Evolutionary conservation across 2,113 vertebrate species (phyloP).

Genomic region (Silurus meridionalis): DNA sequence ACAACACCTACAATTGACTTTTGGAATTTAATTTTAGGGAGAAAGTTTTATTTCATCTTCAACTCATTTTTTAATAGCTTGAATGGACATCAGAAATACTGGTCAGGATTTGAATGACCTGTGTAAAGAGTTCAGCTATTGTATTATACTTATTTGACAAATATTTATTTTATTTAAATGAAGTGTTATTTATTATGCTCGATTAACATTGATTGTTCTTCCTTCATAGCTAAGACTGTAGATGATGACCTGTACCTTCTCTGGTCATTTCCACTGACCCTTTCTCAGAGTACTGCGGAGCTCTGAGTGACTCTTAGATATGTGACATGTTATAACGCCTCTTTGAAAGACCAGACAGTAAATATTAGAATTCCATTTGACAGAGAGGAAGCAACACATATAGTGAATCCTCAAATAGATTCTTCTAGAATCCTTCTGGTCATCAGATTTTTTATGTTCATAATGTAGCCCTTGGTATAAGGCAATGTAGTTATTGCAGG

Average conservation of each 20-base stretch:
- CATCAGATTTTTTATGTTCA: neutral
- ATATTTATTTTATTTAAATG: neutral
- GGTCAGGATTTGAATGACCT: conserved; percentile 53
- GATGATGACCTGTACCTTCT: conserved; percentile 52
- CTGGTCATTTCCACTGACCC: conserved; percentile 49
- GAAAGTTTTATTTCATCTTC: too few relatives aligned
- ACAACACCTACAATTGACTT: neutral
- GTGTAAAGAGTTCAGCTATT: conserved; percentile 42
- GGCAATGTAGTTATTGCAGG: neutral
- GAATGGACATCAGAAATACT: conserved; percentile 43
- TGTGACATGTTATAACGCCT: conserved; percentile 42
- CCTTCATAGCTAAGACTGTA: conserved; percentile 46
- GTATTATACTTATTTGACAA: neutral
- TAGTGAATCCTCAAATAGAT: neutral
- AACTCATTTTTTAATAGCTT: conserved; percentile 37
- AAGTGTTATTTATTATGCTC: too few relatives aligned
- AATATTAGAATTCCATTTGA: conserved; percentile 56
- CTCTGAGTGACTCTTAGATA: conserved; percentile 43
- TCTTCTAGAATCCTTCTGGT: too few relatives aligned
- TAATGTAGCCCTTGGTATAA: neutral
- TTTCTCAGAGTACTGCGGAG: conserved; percentile 38
- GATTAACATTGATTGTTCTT: too few relatives aligned
- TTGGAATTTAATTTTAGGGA: neutral
- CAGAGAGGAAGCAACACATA: conserved; percentile 8
- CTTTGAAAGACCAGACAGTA: conserved; percentile 41